Conservation (phyloP, 2,888 invertebrate genomes). For the Dendrolimus houi region DNA sequence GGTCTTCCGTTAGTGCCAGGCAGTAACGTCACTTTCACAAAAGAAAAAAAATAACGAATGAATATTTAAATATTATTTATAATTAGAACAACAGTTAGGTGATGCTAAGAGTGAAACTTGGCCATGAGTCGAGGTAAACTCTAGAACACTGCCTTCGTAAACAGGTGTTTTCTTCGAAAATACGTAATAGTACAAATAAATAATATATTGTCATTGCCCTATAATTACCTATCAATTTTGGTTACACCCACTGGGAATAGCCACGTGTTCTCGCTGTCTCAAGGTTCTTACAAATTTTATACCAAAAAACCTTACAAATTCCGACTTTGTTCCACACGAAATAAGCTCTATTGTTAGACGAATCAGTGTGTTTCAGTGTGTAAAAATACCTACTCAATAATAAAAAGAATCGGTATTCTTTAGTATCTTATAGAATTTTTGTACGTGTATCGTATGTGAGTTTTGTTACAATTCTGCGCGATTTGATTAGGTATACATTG, state of each 20-base stretch:
- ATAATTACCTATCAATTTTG: constrained; percentile 3
- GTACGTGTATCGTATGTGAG: not conserved
- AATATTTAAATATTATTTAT: too few species aligned
- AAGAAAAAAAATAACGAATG: too few species aligned
- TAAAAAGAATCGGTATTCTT: constrained; percentile 10
- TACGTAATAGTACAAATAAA: too few species aligned
- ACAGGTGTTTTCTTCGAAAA: too few species aligned
- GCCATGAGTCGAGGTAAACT: too few species aligned
- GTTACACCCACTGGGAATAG: constrained; percentile 4
- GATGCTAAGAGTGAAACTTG: too few species aligned
- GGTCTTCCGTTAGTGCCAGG: too few species aligned
- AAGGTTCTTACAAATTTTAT: constrained; percentile 8
- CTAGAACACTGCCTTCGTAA: too few species aligned
- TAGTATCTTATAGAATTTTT: constrained; percentile 6
- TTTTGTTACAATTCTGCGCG: not conserved
- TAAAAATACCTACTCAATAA: constrained; percentile 8
- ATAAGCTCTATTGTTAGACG: constrained; percentile 2
- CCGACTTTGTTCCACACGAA: not conserved
- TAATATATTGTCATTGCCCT: not conserved
- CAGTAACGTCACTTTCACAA: too few species aligned
- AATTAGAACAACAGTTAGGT: too few species aligned
- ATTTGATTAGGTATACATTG: too few species aligned
- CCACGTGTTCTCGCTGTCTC: constrained; percentile 11
- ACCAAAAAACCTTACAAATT: constrained; percentile 1
- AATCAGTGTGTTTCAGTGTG: not conserved